Evolutionary conservation across 2,113 vertebrate genomes (phyloP), one percentile per base, ranked within the genome.

Genomic region (Phrynosoma platyrhinos): DNA sequence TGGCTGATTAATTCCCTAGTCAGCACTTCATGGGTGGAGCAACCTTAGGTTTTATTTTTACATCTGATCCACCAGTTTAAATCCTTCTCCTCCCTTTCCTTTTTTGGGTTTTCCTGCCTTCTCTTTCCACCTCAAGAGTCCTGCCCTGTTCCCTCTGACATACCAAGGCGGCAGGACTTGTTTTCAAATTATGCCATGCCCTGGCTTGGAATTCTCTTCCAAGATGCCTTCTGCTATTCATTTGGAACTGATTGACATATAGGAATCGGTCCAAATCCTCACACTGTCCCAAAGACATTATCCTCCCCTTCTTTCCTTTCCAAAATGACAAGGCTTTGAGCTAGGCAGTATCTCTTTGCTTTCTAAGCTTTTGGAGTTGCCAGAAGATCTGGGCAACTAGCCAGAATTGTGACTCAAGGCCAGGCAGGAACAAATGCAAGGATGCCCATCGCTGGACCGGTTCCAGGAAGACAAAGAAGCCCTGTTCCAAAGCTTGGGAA

Each of bases 321-420:
- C 18, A 4, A 64, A 21, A 81, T 23, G 6, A 12, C 47, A 25
- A 13, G 16, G 5, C 36, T 23, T 30, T 25, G 64, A 36, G 20
- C 13, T 16, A 10, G 32, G 9, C 5, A 0, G 0, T 3, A 1
- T 2, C 40, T 47, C 12, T 5, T 1, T 55, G 18, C 66, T 68
- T 8, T n/a, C 30, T 9, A 74, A 21, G 32, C 6, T 27, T 53
- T 18, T 3, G 23, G 53, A 40, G 27, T 42, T 76, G 52, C 14
- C 23, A 13, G 30, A 23, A 42, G 72, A 47, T 18, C 30, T 32
- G n/a, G 14, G n/a, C 30, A 23, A 9, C 5, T 3, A 18, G n/a
- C 12, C 69, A 8, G 27, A 83, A 25, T 4, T 53, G 18, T n/a
- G 10, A 18, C 71, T 72, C 58, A 55, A 4, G 12, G 6, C 36